Conservation (phyloP, 2,797 vertebrate species). For the Acanthopagrus latus region DNA sequence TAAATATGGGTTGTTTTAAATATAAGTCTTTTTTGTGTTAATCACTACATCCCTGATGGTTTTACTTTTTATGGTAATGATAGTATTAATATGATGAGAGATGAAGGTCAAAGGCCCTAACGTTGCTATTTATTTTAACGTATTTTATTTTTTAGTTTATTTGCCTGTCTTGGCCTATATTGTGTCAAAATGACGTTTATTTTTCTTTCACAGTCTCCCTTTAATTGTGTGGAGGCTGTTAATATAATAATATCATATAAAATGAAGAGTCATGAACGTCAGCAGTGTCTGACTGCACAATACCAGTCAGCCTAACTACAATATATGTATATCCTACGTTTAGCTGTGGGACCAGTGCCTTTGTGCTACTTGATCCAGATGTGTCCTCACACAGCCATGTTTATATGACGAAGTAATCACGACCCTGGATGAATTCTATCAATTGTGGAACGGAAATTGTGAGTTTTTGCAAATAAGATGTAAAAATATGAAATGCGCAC, state of each 20-base stretch:
- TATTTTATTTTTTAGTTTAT: neutral
- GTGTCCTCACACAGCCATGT: too few relatives aligned
- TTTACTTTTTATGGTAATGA: neutral
- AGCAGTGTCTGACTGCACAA: neutral
- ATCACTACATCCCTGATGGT: neutral
- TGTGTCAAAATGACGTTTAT: too few relatives aligned
- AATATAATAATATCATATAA: too few relatives aligned
- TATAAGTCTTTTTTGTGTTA: neutral
- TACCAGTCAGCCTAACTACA: too few relatives aligned
- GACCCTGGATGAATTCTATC: neutral
- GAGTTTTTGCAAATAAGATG: neutral
- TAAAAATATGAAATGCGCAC: neutral
- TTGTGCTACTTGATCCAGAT: too few relatives aligned
- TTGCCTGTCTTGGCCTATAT: neutral
- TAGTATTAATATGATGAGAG: neutral
- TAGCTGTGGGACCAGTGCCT: neutral
- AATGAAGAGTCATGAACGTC: neutral
- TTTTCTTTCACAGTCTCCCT: neutral
- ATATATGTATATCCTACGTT: neutral
- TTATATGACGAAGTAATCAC: neutral
- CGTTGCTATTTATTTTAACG: neutral
- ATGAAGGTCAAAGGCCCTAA: slow-evolving; percentile 4
- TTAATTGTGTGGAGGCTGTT: neutral
- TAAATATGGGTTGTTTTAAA: too few relatives aligned
- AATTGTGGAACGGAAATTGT: neutral